Percentiles rank a stretch among this genome's conserved stretches.
Evolutionary conservation across 2,113 vertebrate genomes (phyloP).

Genomic region (Heptranchias perlo): DNA sequence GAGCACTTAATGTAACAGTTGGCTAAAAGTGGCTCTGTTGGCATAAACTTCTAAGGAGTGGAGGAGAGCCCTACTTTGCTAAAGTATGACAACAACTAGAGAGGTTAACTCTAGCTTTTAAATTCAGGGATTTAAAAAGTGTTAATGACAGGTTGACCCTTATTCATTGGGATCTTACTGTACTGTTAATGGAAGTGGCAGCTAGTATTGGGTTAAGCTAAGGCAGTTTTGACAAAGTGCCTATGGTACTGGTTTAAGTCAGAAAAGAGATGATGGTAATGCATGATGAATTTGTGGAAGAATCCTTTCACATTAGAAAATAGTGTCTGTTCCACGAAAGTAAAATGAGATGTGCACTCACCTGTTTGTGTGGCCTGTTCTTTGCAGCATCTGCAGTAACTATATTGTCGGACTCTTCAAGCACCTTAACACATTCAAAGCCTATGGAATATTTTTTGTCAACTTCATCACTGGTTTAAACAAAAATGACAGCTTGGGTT

Average conservation of each 20-base stretch:
- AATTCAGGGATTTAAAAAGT: slow-evolving; percentile 37
- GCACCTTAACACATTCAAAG: slow-evolving; percentile 35
- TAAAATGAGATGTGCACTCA: slow-evolving; percentile 28
- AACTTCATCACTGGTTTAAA: slow-evolving; percentile 18
- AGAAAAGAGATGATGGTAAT: slow-evolving; percentile 28
- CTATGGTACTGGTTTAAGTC: slow-evolving; percentile 34
- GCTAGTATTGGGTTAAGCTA: slow-evolving; percentile 11
- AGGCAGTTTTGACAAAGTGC: slow-evolving; percentile 34
- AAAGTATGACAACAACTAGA: not conserved
- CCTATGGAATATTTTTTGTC: slow-evolving; percentile 22
- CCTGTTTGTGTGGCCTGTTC: slow-evolving; percentile 19
- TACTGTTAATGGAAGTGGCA: slow-evolving; percentile 13
- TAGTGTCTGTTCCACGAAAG: slow-evolving; percentile 33
- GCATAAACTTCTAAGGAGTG: slow-evolving; percentile 10
- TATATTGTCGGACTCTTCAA: slow-evolving; percentile 14
- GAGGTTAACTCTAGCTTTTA: not conserved
- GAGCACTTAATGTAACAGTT: slow-evolving; percentile 28
- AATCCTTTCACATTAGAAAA: slow-evolving; percentile 25
- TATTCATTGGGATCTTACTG: slow-evolving; percentile 28
- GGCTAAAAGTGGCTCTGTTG: slow-evolving; percentile 2
- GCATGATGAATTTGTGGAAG: slow-evolving; percentile 31
- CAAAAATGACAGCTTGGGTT: slow-evolving; percentile 15
- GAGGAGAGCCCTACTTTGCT: not conserved
- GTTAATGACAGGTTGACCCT: slow-evolving; percentile 20
- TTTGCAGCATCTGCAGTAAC: slow-evolving; percentile 36